These are phyloP conservation scores for Micrasema longulum DNA, from an alignment of 1,140 invertebrate species.

Conservation along the genomic window DNA sequence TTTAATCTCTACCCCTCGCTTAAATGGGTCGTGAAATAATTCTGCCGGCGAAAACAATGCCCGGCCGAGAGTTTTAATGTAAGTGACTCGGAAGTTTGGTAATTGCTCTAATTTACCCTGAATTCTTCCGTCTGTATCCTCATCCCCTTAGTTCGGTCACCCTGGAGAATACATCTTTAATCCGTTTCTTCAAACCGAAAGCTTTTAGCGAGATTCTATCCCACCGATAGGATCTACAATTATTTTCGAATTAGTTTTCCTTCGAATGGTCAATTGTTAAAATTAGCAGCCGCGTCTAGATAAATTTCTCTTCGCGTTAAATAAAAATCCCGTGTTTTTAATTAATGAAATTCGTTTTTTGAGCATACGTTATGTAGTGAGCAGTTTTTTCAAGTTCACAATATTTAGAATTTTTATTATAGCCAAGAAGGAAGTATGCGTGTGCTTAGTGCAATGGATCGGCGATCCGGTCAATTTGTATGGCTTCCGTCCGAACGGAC, in stretches of 20 bases:
- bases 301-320: too few species aligned
- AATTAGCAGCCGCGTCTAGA: not conserved
- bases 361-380: too few species aligned
- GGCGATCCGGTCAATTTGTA: conserved; percentile 28
- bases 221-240: not conserved
- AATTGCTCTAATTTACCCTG: conserved; percentile 53
- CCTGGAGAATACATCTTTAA: conserved; percentile 27
- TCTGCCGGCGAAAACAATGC: conserved; percentile 50
- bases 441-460: not conserved
- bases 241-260: conserved; percentile 1
- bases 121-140: conserved; percentile 34
- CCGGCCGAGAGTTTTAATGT: conserved; percentile 48
- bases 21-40: conserved; percentile 53
- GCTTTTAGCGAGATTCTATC: conserved; percentile 20
- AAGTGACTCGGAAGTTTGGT: conserved; percentile 52
- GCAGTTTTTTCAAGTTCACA: too few species aligned
- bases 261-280: conserved; percentile 12
- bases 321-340: too few species aligned
- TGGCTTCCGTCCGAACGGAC: not conserved
- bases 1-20: conserved; percentile 37
- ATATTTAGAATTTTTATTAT: too few species aligned
- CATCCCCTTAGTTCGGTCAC: not conserved
- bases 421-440: conserved; percentile 16
- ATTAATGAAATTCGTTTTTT: too few species aligned
- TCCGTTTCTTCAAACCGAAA: conserved; percentile 28